Base-by-base conservation (phyloP, 2,797 vertebrate genomes). In the Brachyalestes nurse region DNA sequence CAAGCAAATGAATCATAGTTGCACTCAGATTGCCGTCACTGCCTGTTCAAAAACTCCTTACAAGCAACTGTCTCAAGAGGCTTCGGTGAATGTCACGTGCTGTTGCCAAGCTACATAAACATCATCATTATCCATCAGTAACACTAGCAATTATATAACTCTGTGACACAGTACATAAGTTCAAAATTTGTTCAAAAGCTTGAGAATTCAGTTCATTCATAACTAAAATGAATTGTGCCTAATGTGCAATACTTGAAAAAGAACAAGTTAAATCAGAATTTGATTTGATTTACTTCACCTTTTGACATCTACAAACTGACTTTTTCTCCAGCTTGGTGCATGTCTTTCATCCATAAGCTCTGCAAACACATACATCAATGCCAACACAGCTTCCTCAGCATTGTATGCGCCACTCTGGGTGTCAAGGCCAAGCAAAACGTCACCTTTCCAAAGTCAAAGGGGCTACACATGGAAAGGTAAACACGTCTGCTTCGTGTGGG, bases 381-480 rank as follows among this genome's bases (percentile, higher is more conserved):
- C 84, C 82, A 84, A 82, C 86, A 83, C 82, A 61, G 88, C 84
- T 86, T 80, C 79, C 81, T 74, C 45, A 75, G 64, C 13, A 78
- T 76, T 64, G 47, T 75, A 84, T 65, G 75, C 9, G 6, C 64
- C 58, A 81, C 65, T 79, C 40, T 12, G 53, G 72, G 28, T 58
- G 80, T 71, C 47, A 53, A 55, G 17, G 71, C 49, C 40, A 81
- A 45, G 78, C 84, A 87, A 86, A 83, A 78, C 40, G 80, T 77
- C 82, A 38, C 62, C 13, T 28, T 80, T 87, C 83, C 58, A 72
- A 85, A 84, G 45, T 61, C 45, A 88, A 84, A 84, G 67, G 17
- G 77, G 88, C 85, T 82, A 80, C 72, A 80, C 79, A 78, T 75
- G 86, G 84, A 86, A 89, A 89, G 79, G 88, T 85, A 91, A 89